Percentiles rank a stretch among this genome's conserved stretches.
These are phyloP conservation scores for Smutsia gigantea DNA, from an alignment of 2,797 vertebrate genomes.

Conservation along the genomic window DNA sequence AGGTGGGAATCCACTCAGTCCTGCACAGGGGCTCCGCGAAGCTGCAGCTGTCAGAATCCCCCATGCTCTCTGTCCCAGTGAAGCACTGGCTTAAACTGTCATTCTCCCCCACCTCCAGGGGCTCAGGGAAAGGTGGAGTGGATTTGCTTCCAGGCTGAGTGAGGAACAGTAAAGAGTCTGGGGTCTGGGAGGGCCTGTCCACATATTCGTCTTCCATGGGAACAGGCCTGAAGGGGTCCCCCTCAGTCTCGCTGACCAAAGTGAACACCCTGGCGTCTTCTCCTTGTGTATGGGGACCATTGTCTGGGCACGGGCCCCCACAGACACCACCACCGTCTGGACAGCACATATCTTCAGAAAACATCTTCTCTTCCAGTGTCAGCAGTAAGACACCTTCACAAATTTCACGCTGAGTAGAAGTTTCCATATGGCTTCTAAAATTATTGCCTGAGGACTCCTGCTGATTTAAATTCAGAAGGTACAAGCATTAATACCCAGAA, in stretches of 20 bases:
- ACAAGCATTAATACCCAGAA: not conserved
- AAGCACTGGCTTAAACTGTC: conserved; percentile 95
- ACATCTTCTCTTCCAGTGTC: conserved; percentile 71
- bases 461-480: conserved; percentile 37
- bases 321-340: not conserved
- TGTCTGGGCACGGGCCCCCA: not conserved
- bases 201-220: conserved; percentile 87
- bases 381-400: conserved; percentile 76
- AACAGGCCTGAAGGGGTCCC: conserved; percentile 75
- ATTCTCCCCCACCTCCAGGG: conserved; percentile 94
- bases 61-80: conserved; percentile 84
- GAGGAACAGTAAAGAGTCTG: conserved; percentile 63
- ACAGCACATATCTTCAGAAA: conserved; percentile 42
- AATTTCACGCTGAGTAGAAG: not conserved
- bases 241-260: conserved; percentile 21
- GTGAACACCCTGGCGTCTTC: conserved; percentile 26
- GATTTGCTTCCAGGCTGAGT: conserved; percentile 80
- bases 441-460: conserved; percentile 79
- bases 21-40: not conserved
- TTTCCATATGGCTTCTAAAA: conserved; percentile 30
- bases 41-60: conserved; percentile 69
- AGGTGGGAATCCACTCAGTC: conserved; percentile 27
- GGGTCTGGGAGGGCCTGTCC: conserved; percentile 76
- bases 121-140: conserved; percentile 87
- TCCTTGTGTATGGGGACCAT: not conserved